Evolutionary conservation across 92 coral and sea anemone genomes (phyloP).

Genomic region (Metridium senile): DNA sequence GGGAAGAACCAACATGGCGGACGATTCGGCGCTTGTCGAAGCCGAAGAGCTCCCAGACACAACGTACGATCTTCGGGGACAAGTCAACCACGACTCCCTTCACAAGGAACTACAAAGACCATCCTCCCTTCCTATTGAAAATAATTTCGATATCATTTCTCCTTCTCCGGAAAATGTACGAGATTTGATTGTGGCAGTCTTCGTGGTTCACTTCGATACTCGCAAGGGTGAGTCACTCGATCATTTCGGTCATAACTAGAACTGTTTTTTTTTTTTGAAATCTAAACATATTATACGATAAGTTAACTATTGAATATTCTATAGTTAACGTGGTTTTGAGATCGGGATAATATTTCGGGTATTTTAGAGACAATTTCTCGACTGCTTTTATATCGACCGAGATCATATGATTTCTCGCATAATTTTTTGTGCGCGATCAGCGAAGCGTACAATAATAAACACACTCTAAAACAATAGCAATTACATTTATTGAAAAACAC

Average conservation of each 20-base stretch:
- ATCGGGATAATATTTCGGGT: not conserved
- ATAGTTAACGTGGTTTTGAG: not conserved
- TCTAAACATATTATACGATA: not conserved
- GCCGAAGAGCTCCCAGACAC: conserved; percentile 89
- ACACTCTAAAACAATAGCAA: not conserved
- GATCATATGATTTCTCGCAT: conserved; percentile 1
- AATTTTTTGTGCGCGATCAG: not conserved
- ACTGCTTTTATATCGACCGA: not conserved
- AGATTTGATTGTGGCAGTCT: conserved; percentile 90
- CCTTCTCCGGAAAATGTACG: conserved; percentile 28
- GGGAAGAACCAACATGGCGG: conserved; percentile 57
- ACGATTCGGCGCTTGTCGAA: conserved; percentile 77
- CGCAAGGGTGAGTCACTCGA: conserved; percentile 70
- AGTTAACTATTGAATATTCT: not conserved
- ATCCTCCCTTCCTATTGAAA: conserved; percentile 8
- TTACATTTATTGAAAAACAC: not conserved
- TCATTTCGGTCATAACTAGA: not conserved
- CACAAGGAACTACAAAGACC: conserved; percentile 36
- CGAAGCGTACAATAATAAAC: conserved; percentile 13
- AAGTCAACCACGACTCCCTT: conserved; percentile 30
- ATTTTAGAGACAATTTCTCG: not conserved
- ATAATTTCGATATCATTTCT: conserved; percentile 18
- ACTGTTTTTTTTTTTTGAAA: not conserved
- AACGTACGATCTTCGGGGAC: conserved; percentile 67
- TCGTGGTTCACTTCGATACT: conserved; percentile 96